Base-by-base conservation (phyloP, 2,113 vertebrate genomes). In the Eubucco bourcierii region DNA sequence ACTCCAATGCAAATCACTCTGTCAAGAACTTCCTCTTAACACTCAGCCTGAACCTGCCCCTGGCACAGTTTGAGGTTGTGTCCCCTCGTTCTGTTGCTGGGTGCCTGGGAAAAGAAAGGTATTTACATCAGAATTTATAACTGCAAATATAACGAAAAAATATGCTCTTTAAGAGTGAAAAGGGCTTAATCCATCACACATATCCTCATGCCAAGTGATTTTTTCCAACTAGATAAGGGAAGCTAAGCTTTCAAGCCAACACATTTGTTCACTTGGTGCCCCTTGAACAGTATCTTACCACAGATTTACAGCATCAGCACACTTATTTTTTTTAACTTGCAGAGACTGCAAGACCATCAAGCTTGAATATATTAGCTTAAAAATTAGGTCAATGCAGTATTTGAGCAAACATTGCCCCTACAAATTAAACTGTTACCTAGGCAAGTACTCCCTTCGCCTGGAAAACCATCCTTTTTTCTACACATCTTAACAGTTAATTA, bases 161-260 rank as follows among this genome's bases (percentile, higher is more conserved):
- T 5, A 55, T 1, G 12, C 3, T 34, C 28, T 33, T 84, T 46
- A 63, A 8, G 46, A 55, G 24, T 25, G 52, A 34, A 79, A 89
- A 58, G 5, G 9, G 12, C 25, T 84, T 39, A 6, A 87, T 21
- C 6, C 0, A 0, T 33, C 31, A 65, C 8, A 27, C 0, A 1
- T 41, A 68, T 9, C 25, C 29, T 53, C 47, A 44, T 8, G 33
- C 10, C 19, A 9, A 58, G 31, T 18, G 4, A 79, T 31, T 23
- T 16, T 63, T 63, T 65, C 37, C 53, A 77, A 34, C 12, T 10
- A n/a, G 28, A 65, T 5, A 18, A 73, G 6, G 11, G 41, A 87
- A 80, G 50, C 13, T 55, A 33, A 72, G 39, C 29, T 58, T 29
- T 66, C 10, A 44, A 24, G 50, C 44, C 55, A 84, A 67, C 5